phyloP scores from a whole-genome alignment of 2,113 vertebrate genomes.

The Silurus meridionalis region DNA sequence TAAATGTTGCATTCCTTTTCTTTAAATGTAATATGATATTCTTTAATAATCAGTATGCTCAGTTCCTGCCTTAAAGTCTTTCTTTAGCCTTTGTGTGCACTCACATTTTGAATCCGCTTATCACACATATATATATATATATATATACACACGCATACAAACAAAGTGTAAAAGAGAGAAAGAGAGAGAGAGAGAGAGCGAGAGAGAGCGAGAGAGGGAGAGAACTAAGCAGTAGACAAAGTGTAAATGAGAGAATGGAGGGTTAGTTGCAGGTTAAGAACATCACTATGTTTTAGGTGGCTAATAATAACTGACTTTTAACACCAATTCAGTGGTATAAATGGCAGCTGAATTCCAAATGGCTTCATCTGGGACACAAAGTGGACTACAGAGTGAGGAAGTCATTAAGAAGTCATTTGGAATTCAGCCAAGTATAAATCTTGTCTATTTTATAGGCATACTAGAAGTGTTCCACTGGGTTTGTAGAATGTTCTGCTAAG shows the following conservation, averaged over 20 bases:
- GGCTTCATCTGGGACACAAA: not conserved
- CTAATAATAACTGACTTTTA: not conserved
- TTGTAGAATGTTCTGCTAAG: too few species aligned
- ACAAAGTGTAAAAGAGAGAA: not conserved
- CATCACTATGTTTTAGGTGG: not conserved
- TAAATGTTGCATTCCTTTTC: not conserved
- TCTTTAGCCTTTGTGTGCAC: not conserved
- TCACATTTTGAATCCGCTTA: not conserved
- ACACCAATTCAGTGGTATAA: not conserved
- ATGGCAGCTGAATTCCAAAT: not conserved
- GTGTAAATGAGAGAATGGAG: not conserved
- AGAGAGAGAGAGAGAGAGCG: too few species aligned
- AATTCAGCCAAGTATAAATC: not conserved
- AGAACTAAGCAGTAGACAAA: not conserved
- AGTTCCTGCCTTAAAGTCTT: not conserved
- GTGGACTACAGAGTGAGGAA: not conserved
- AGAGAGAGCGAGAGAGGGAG: too few species aligned
- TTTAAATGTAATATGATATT: not conserved
- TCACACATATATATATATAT: not conserved
- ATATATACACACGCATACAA: not conserved
- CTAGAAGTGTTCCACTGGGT: not conserved
- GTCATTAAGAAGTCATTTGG: not conserved
- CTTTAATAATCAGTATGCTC: not conserved
- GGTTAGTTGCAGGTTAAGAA: not conserved
- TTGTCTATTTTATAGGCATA: not conserved